Evolutionary conservation across 2,113 vertebrate species (phyloP), one percentile per base, ranked within the genome.

Genomic region (Seriola dumerili): DNA sequence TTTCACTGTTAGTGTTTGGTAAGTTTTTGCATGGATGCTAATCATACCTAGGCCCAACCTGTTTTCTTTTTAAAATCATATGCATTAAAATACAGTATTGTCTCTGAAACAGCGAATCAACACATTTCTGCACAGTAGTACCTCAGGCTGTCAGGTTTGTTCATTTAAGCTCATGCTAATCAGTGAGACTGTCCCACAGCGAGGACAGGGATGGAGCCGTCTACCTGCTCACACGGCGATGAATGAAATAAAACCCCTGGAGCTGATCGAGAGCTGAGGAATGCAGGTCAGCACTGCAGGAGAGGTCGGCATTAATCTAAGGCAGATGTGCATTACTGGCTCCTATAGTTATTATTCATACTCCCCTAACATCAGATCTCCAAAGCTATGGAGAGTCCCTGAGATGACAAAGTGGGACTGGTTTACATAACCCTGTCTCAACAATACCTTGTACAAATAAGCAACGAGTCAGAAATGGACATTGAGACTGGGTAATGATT

Each of bases 361-460:
- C 88, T 90, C 90, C 74, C 86, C 83, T 90, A 93, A 91, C 91
- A 91, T 87, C 80, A 90, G 72, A 81, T 81, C 52, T 85, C 88
- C 83, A 89, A 81, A 91, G 78, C 89, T 86, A 40, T 68, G 55
- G 78, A 85, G 89, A 92, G 87, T 89, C 92, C 76, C 72, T 40
- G 86, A 88, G 84, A 93, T 90, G 93, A 94, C 89, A 93, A 89
- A 89, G 77, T 89, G 83, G 87, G 83, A 91, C 91, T 90, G 92
- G 93, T 94, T 95, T 94, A 92, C 92, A 89, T 95, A 94, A 95
- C 92, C 94, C 80, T 44, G 80, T 89, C 91, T 93, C 89, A 91
- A 92, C 91, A 92, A 92, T 91, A 93, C 90, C 82, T 82, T 85
- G 84, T 80, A 70, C 80, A 94, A 94, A 95, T 88, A 94, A 94